These are phyloP conservation scores for Melipona beecheii DNA, from an alignment of 2,888 invertebrate genomes.

Conservation along the genomic window DNA sequence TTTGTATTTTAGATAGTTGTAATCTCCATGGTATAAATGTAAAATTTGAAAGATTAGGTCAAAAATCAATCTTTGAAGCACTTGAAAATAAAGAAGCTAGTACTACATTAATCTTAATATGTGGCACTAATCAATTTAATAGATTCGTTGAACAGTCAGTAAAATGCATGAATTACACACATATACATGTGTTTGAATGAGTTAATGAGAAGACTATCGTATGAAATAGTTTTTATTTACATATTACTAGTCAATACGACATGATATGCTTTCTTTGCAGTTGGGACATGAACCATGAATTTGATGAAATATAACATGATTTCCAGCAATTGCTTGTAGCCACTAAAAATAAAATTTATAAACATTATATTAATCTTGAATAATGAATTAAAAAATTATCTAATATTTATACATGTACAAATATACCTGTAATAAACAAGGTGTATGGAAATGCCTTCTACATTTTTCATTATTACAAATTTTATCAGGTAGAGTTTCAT, in stretches of 20 bases:
- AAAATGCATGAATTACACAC: conserved; percentile 59
- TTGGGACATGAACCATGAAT: conserved; percentile 80
- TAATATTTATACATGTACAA: background rate
- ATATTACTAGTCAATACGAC: conserved; percentile 61
- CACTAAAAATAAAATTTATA: conserved; percentile 70
- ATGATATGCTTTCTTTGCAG: conserved; percentile 78
- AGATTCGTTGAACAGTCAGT: conserved; percentile 65
- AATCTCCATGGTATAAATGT: conserved; percentile 74
- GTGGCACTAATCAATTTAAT: conserved; percentile 78
- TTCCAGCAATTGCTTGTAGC: conserved; percentile 75
- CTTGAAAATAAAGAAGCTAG: conserved; percentile 58
- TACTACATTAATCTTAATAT: conserved; percentile 78
- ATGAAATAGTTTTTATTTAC: conserved; percentile 7
- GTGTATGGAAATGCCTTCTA: conserved; percentile 76
- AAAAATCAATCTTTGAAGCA: conserved; percentile 57
- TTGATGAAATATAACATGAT: conserved; percentile 76
- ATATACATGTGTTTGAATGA: conserved; percentile 73
- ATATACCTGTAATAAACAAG: conserved; percentile 77
- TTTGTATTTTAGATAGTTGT: conserved; percentile 65
- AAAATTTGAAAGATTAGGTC: conserved; percentile 67
- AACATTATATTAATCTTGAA: conserved; percentile 3
- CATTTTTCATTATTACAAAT: conserved; percentile 80
- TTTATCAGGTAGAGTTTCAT: conserved; percentile 73
- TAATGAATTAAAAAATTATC: conserved; percentile 14
- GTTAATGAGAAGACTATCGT: background rate